These are phyloP conservation scores for Drosophila carrolli DNA, from an alignment of 1,140 invertebrate genomes.

Conservation along the genomic window DNA sequence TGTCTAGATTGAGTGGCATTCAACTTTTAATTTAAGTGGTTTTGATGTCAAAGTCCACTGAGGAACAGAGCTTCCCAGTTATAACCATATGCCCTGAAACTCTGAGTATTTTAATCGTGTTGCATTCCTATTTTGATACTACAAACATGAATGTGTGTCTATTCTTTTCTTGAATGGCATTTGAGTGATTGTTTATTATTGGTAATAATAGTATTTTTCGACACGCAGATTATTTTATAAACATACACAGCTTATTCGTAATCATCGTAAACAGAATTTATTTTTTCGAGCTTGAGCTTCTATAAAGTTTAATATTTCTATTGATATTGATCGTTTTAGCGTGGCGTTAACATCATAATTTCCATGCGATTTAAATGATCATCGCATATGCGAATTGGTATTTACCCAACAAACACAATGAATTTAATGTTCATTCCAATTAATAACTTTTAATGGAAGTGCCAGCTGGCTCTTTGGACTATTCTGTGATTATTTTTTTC, in stretches of 20 bases:
- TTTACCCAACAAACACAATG: constrained; percentile 13
- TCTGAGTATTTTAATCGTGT: not conserved
- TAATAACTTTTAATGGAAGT: constrained; percentile 10
- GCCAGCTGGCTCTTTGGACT: constrained; percentile 4
- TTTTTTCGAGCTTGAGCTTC: not conserved
- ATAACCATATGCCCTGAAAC: not conserved
- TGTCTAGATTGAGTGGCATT: not conserved
- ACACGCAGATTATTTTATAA: not conserved
- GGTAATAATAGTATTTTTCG: not conserved
- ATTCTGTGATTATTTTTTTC: not conserved
- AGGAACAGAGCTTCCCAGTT: not conserved
- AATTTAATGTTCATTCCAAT: constrained; percentile 1
- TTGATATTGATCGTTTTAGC: constrained; percentile 2
- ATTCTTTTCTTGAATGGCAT: not conserved
- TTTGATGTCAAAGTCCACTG: constrained; percentile 8
- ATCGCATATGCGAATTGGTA: constrained; percentile 8
- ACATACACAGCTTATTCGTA: not conserved
- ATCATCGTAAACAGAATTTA: not conserved
- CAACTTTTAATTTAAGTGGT: not conserved
- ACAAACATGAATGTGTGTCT: too few relatives aligned
- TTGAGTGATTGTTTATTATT: constrained; percentile 6
- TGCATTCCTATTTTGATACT: not conserved
- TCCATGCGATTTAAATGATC: not conserved
- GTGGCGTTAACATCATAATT: constrained; percentile 16
- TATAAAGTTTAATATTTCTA: constrained; percentile 1